Base-by-base conservation (phyloP, 2,113 vertebrate species). In the Gnathonemus longibarbis region DNA sequence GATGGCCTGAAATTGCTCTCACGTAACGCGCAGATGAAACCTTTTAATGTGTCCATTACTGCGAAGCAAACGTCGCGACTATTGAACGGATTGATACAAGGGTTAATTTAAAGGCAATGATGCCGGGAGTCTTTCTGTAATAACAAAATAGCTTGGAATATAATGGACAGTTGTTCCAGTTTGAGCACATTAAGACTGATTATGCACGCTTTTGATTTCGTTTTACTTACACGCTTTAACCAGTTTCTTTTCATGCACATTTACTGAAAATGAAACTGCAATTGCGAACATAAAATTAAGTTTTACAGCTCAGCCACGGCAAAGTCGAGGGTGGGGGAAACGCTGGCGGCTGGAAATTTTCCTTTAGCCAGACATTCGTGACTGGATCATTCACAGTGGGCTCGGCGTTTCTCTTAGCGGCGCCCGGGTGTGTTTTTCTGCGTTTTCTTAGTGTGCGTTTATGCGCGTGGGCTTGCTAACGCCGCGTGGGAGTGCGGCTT, bases 31-130 rank as follows among this genome's bases (percentile, higher is more conserved):
- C 17, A 35, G n/a, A 87, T 53, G 49, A 87, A 87, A 53, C 50
- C 27, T 87, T 52, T 87, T 48, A 84, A 35, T 19, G 49, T 53
- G 11, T 53, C 49, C 48, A 56, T 53, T 52, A 87, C 49, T 53
- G 85, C 17, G 3, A 24, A 56, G 31, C 46, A 87, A 87, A 56
- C 50, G 50, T 53, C 48, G 50, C 49, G 31, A 53, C 27, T 56
- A 87, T 35, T 87, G 49, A 53, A 53, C 21, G 50, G 48, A 87
- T 39, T 87, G 85, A 87, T 53, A 87, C 31, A 87, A 53, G 85
- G 85, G 49, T 87, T 87, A 87, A 87, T 87, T 56, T 53, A 87
- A 87, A 27, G 27, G 49, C 35, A 53, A 87, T 87, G 50, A 53
- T 87, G 85, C 83, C 21, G 39, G 27, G 15, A n/a, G 85, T 87